Evolutionary conservation across 2,797 vertebrate species (phyloP).

Genomic region (Staurois parvus): DNA sequence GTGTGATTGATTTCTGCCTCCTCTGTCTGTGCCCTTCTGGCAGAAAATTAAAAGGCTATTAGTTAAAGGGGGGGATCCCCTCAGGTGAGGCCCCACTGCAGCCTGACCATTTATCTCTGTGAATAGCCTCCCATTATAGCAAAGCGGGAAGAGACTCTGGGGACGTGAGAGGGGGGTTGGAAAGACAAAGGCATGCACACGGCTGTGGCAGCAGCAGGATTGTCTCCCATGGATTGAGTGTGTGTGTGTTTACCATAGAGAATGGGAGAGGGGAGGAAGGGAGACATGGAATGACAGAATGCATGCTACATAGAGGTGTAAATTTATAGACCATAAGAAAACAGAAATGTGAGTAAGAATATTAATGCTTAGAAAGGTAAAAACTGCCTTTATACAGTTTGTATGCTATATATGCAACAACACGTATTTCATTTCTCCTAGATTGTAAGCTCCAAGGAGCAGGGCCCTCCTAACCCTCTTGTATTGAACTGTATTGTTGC

Average conservation of each 20-base stretch:
- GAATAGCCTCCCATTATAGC: conserved; percentile 85
- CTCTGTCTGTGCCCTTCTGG: conserved; percentile 79
- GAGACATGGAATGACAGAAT: conserved; percentile 19
- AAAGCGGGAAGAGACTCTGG: conserved; percentile 77
- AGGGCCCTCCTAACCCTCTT: too few relatives aligned
- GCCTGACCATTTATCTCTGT: conserved; percentile 86
- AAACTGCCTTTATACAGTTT: too few relatives aligned
- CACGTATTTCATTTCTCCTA: too few relatives aligned
- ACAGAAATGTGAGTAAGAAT: conserved; percentile 14
- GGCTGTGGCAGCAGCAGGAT: conserved; percentile 66
- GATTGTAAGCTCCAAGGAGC: too few relatives aligned
- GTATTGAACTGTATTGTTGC: too few relatives aligned
- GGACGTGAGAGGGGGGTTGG: conserved; percentile 66
- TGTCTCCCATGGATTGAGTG: conserved; percentile 59
- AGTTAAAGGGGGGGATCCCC: conserved; percentile 85
- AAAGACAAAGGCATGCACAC: conserved; percentile 68
- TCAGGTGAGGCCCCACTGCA: conserved; percentile 80
- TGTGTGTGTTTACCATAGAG: conserved; percentile 34
- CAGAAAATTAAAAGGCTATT: conserved; percentile 89
- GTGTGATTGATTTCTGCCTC: conserved; percentile 82
- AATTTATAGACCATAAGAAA: conserved; percentile 6
- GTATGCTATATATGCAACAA: too few relatives aligned
- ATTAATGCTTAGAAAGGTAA: not conserved
- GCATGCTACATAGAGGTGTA: conserved; percentile 6
- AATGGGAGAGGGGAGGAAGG: conserved; percentile 30